Evolutionary conservation across 2,797 vertebrate genomes (phyloP), one percentile per base, ranked within the genome.

Genomic region (Mormyrus hasselquistii): DNA sequence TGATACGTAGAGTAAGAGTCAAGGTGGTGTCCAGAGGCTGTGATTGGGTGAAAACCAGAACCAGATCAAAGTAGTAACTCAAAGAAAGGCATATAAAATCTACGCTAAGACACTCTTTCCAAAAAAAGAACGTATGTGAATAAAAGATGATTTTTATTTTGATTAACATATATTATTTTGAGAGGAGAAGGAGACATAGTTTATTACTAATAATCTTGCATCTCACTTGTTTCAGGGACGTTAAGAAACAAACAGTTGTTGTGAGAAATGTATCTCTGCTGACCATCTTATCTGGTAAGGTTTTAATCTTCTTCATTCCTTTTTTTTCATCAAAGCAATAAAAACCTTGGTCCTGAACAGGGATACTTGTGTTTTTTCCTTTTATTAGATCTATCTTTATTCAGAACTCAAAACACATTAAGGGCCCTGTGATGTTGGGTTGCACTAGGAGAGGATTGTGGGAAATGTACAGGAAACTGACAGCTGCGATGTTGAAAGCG

Each of bases 241-340:
- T 98, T 89, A 97, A 97, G 91, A 98, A 97, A 87, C 97, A 97
- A 92, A 95, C 93, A 50, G 96, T 96, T 53, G 93, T 99, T 94
- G 97, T 99, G 93, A 98, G 97, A 94, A 98, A 99, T 14, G 97
- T 98, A 85, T 97, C 98, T 88, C 95, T 99, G 89, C 95, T 95
- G 92, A 97, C 96, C 69, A 96, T 99, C 91, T 94, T 99, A 93
- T 95, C 97, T 94, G 98, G 98, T 99, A 90, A 94, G 94, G 1
- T 44, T 41, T 44, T 41, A 79, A 79, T 79, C 69, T 16, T 2
- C 14, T 52, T 25, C 14, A 6, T 47, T 50, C 38, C 2, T 34
- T 57, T 57, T 86, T 16, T 38, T 87, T 87, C 29, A 4, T 19
- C 34, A 55, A 16, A 12, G n/a, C 44, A 29, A 25, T 49, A 52